A percentile compares a stretch with the other conserved stretches of the same genome.
These are phyloP conservation scores for Papilio polyxenes DNA, from an alignment of 1,140 invertebrate genomes.

Conservation along the genomic window DNA sequence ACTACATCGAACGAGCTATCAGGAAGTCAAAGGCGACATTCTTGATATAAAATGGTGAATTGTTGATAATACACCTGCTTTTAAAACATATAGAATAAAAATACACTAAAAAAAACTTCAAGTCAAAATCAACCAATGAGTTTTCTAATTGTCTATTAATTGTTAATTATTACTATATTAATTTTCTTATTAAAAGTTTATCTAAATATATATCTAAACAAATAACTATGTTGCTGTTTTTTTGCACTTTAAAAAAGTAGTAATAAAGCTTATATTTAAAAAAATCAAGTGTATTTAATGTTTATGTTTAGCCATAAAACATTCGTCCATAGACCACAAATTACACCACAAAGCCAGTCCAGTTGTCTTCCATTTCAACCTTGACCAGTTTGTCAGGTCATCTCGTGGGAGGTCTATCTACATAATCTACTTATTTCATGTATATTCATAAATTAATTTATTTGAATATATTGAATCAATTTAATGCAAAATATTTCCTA, in stretches of 20 bases:
- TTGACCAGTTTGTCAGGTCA: background rate
- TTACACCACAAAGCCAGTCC: background rate
- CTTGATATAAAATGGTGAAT: background rate
- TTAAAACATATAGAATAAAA: background rate
- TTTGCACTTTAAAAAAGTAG: too few relatives aligned
- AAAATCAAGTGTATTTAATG: too few relatives aligned
- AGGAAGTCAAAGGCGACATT: conserved; percentile 22
- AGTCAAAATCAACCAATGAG: background rate
- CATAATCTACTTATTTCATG: background rate
- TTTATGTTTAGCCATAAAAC: too few relatives aligned
- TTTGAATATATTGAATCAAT: background rate
- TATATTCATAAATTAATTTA: background rate
- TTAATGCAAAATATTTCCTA: background rate
- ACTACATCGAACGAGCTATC: background rate
- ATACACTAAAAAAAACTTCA: background rate
- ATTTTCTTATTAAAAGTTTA: too few relatives aligned
- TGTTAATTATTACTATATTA: background rate
- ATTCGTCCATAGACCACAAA: background rate
- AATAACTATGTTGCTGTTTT: too few relatives aligned
- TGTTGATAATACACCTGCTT: background rate
- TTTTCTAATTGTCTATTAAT: background rate
- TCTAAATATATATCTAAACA: too few relatives aligned
- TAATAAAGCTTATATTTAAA: too few relatives aligned
- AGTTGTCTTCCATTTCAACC: background rate
- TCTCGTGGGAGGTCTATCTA: background rate